Conservation (phyloP, 2,113 vertebrate species). For the Nothocercus julius region DNA sequence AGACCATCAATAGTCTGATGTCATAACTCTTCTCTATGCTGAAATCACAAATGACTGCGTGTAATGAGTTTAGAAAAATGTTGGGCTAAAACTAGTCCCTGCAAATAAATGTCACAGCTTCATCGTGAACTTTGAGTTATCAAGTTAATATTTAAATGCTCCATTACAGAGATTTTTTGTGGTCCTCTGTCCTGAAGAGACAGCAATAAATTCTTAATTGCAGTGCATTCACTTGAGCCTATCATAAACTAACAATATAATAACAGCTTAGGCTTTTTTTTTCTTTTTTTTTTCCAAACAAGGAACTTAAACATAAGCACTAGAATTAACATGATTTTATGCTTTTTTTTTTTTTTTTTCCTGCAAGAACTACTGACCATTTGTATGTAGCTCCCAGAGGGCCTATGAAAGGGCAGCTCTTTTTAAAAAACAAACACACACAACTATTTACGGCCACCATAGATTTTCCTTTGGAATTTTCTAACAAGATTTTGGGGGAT, state of each 20-base stretch:
- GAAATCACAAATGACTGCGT: background rate
- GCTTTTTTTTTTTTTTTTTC: no score
- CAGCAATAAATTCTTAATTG: background rate
- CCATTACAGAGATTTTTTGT: background rate
- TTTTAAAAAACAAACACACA: background rate
- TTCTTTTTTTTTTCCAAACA: background rate
- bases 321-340: background rate
- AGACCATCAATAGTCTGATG: background rate
- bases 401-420: background rate
- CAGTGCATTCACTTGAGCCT: background rate
- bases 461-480: background rate
- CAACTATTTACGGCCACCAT: background rate
- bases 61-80: background rate
- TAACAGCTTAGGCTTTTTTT: background rate
- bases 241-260: background rate
- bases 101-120: background rate
- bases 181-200: background rate
- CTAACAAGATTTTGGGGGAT: background rate
- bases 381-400: background rate
- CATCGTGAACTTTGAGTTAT: slow-evolving; percentile 23
- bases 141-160: slow-evolving; percentile 54
- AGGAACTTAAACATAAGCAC: fast-evolving
- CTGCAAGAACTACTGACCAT: background rate
- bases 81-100: background rate
- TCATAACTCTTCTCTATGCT: background rate